Conservation (phyloP, 2,797 vertebrate species). For the Sarcophilus harrisii region DNA sequence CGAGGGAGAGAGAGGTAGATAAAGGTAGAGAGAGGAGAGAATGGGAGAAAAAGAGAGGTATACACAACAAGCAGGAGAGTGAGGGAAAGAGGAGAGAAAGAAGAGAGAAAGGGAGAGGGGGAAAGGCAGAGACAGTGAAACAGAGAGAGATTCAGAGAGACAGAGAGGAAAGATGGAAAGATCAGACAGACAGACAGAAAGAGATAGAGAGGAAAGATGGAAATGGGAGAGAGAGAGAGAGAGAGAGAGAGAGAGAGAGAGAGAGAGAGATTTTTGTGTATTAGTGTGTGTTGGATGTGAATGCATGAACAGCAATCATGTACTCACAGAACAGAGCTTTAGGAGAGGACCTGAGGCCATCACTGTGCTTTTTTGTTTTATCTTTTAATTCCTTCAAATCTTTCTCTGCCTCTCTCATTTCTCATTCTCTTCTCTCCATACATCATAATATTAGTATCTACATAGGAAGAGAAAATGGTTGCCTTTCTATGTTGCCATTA, state of each 20-base stretch:
- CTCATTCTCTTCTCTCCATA: neutral
- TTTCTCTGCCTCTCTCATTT: neutral
- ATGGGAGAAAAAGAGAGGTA: neutral
- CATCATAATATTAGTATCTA: neutral
- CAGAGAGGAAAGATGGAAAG: neutral
- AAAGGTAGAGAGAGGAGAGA: neutral
- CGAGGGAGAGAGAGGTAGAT: neutral
- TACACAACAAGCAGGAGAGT: neutral
- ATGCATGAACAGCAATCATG: neutral
- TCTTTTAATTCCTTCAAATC: neutral
- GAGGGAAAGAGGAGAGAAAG: neutral
- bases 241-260: neutral
- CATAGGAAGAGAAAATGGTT: neutral
- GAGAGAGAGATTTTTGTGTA: neutral
- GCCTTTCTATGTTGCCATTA: neutral
- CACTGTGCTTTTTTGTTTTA: neutral
- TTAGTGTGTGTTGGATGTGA: neutral
- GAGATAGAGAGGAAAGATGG: neutral
- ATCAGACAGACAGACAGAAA: neutral
- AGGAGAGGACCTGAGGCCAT: neutral
- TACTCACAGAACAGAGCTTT: neutral
- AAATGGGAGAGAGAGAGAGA: neutral
- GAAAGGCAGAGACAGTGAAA: neutral
- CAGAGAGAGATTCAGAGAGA: neutral
- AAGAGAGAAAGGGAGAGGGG: neutral